Percentiles rank a stretch among this genome's conserved stretches.
These are phyloP conservation scores for Metopolophium dirhodum DNA, from an alignment of 1,140 invertebrate species.

Conservation along the genomic window DNA sequence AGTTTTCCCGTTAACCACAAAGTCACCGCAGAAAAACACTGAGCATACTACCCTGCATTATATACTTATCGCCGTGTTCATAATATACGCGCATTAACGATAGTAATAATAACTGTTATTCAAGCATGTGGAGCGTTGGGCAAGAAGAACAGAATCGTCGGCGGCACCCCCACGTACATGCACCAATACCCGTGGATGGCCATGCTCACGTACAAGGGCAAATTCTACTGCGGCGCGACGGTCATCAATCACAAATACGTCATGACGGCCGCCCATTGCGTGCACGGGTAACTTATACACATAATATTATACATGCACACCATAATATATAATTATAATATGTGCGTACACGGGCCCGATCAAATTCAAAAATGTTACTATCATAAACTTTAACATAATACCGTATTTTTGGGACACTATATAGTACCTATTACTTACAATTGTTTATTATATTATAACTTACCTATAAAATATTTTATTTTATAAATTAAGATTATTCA, in stretches of 20 bases:
- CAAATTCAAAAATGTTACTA: no score
- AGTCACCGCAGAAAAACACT: neutral
- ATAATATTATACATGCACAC: neutral
- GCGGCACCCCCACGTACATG: slow-evolving; percentile 73
- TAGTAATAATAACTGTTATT: neutral
- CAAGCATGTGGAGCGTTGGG: slow-evolving; percentile 79
- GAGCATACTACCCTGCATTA: neutral
- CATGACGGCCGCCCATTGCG: slow-evolving; percentile 81
- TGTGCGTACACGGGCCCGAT: no score
- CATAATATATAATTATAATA: no score
- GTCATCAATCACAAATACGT: slow-evolving; percentile 83
- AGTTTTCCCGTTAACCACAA: neutral
- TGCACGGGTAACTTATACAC: slow-evolving; percentile 72
- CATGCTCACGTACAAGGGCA: slow-evolving; percentile 78
- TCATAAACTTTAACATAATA: no score
- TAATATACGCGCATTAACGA: neutral
- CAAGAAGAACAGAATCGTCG: slow-evolving; percentile 81
- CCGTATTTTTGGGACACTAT: no score
- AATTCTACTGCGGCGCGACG: slow-evolving; percentile 85
- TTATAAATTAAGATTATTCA: no score
- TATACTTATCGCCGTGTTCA: neutral
- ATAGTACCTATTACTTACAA: no score
- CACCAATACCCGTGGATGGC: slow-evolving; percentile 87
- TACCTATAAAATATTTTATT: no score
- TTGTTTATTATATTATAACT: no score